Conservation (phyloP, 2,113 vertebrate genomes). For the Prunella fulvescens region DNA sequence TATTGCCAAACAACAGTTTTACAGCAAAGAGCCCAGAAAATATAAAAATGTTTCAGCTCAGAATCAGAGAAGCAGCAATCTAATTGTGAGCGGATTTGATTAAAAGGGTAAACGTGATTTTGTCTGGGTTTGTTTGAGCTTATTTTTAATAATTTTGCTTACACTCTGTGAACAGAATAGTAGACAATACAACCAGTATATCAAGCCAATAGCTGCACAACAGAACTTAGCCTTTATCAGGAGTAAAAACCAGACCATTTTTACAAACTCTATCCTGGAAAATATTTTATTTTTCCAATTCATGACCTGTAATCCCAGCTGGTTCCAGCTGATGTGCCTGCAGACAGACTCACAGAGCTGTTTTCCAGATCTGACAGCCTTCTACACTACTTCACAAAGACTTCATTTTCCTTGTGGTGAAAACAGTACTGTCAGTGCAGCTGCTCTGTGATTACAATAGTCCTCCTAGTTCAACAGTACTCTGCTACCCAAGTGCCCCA, state of each 20-base stretch:
- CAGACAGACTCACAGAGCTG: background rate
- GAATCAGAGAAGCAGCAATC: background rate
- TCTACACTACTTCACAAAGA: conserved; percentile 44
- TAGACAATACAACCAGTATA: background rate
- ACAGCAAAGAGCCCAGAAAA: background rate
- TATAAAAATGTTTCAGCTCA: background rate
- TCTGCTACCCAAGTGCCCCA: background rate
- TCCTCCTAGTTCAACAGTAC: background rate
- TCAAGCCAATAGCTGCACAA: background rate
- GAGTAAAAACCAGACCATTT: background rate
- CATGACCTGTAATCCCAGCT: background rate
- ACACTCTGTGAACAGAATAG: background rate
- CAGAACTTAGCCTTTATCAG: background rate
- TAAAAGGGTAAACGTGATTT: background rate
- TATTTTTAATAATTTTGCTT: background rate
- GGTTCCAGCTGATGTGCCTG: conserved; percentile 22
- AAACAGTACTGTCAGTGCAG: conserved; percentile 46
- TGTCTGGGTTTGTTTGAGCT: background rate
- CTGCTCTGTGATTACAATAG: conserved; percentile 48
- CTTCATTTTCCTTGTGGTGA: conserved; percentile 43
- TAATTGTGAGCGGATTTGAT: background rate
- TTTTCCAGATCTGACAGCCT: conserved; percentile 42
- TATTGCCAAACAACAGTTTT: background rate
- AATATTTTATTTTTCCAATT: background rate
- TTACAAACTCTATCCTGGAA: background rate